These are phyloP conservation scores for Zaprionus davidi DNA, from an alignment of 1,140 invertebrate genomes.

Conservation along the genomic window DNA sequence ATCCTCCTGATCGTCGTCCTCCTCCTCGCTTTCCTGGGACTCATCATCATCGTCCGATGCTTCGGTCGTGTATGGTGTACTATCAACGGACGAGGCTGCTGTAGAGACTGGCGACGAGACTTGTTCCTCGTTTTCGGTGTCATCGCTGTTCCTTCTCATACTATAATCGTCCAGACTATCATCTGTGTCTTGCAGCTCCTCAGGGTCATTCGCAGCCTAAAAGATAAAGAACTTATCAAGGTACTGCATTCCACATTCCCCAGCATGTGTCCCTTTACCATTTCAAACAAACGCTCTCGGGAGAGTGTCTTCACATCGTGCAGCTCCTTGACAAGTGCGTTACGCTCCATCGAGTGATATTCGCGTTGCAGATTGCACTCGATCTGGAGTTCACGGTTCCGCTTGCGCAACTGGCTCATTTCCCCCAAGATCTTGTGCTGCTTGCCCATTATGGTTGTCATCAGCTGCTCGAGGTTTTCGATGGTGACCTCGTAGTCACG, in stretches of 20 bases:
- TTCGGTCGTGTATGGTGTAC: constrained; percentile 2
- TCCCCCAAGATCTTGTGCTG: constrained; percentile 64
- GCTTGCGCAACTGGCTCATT: constrained; percentile 55
- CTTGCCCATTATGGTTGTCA: constrained; percentile 65
- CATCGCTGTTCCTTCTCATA: constrained; percentile 1
- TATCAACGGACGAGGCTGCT: constrained; percentile 1
- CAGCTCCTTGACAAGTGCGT: constrained; percentile 61
- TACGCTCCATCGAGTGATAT: constrained; percentile 72
- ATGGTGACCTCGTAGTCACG: constrained; percentile 57
- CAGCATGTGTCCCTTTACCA: constrained; percentile 15
- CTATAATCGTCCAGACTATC: not conserved
- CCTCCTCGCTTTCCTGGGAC: constrained; percentile 30
- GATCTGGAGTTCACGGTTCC: constrained; percentile 57
- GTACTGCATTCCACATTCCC: too few species aligned
- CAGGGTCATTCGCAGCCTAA: not conserved
- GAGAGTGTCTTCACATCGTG: constrained; percentile 49
- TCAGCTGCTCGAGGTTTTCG: constrained; percentile 64
- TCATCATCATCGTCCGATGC: constrained; percentile 17
- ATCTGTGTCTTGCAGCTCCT: not conserved
- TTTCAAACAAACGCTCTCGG: not conserved
- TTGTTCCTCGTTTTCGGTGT: constrained; percentile 3
- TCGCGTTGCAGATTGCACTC: constrained; percentile 67
- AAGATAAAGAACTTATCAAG: too few species aligned
- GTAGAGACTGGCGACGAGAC: constrained; percentile 8
- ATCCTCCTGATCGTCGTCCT: not conserved